Evolutionary conservation across 1,140 invertebrate genomes (phyloP), one percentile per base, ranked within the genome.

Genomic region (Lethrus apterus): DNA sequence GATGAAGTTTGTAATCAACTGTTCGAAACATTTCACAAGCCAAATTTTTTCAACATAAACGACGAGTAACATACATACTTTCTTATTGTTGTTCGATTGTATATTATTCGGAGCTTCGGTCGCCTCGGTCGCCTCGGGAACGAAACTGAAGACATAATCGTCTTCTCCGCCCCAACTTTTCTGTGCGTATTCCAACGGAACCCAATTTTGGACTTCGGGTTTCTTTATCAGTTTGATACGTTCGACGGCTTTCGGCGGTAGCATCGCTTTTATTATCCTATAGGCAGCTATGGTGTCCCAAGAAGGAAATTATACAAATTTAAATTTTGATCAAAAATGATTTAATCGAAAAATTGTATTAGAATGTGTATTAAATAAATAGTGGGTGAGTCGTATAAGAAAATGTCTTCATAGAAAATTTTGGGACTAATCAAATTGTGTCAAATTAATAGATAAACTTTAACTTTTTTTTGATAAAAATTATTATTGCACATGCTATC

Each of bases 201-300:
- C 83, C 60, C 75, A 89, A 23, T 87, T 82, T 48, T 80, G 82
- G 29, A 96, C 67, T 15, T 76, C 79, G 33, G 75, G 77, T 68
- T 89, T 91, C 48, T 78, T 82, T 1, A 93, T 75, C 72, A 92
- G 89, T 66, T 91, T 93, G 59, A 97, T 86, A 71, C 86, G 86
- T 60, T 90, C 81, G 18, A 93, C 81, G 23, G 87, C 90, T 65
- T 93, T 89, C 3, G 87, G 79, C 24, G 89, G 92, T 40, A 97
- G 65, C 76, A 89, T 81, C 0, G 79, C 75, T 69, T 94, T 96
- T 29, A 97, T 88, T 32, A 97, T 77, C 70, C 89, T 94, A 71
- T 95, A 95, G 1, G 88, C 86, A 55, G 93, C 90, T 88, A 59
- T n/a, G n/a, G n/a, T n/a, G n/a, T n/a, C n/a, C n/a, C n/a, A 30